Evolutionary conservation across 2,888 invertebrate genomes (phyloP), one percentile per base, ranked within the genome.

Genomic region (Apamea anceps): DNA sequence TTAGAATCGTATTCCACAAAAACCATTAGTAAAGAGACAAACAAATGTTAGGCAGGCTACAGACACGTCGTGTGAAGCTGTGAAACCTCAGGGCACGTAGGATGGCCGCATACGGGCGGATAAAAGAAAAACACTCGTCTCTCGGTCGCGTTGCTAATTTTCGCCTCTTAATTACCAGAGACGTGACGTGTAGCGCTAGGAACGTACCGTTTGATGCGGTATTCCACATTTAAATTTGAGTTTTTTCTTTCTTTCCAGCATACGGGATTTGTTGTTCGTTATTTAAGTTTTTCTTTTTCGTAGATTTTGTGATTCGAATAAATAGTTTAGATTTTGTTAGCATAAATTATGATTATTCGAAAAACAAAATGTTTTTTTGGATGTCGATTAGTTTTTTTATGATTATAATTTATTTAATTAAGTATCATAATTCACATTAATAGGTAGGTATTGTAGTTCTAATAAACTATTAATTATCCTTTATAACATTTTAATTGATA

Each of bases 151-250:
- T 92, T 90, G 93, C 94, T 95, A 94, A 95, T 95, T 95, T 94
- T 93, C 92, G 91, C 91, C 90, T 91, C 93, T 94, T 95, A 95
- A 95, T 95, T 95, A 95, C 91, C 87, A 87, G 88, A 86, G 91
- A 91, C 90, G 91, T 91, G 91, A 90, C 88, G 84, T 75, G 85
- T 80, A 85, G 82, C 81, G 74, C 85, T 87, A 81, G 74, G 78
- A 87, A 84, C 86, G 75, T 37, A 81, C 67, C 73, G 75, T 85
- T 91, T 89, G 93, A 94, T 92, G 92, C 85, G 94, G 92, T 81
- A 89, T 89, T 86, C 80, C 60, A 81, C 87, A 84, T 88, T 84
- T 80, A 67, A 87, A 87, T 77, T 72, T 72, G 18, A n/a, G 25
- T 79, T 66, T 68, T 79, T 57, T 73, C 68, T 79, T 71, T 57